These are phyloP conservation scores for Epizoanthus scotinus DNA, from an alignment of 92 coral and sea anemone genomes.

Conservation along the genomic window DNA sequence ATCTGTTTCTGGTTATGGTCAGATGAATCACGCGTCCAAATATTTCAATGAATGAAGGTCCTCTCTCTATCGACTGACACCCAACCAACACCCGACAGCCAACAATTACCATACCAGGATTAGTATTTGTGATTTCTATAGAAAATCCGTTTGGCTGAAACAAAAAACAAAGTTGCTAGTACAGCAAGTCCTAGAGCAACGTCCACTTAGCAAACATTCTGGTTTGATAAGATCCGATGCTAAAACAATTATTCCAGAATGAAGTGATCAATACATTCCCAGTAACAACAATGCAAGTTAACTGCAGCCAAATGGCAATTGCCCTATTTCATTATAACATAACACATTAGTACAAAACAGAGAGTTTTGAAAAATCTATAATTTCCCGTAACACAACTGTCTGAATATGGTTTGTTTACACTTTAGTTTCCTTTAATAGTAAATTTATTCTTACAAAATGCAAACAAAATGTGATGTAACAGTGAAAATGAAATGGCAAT, in stretches of 20 bases:
- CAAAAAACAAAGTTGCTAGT: neutral
- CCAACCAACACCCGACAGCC: slow-evolving; percentile 90
- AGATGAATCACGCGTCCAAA: slow-evolving; percentile 90
- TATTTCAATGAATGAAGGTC: slow-evolving; percentile 88
- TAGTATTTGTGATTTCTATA: slow-evolving; percentile 92
- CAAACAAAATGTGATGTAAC: neutral
- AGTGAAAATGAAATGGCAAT: too few species aligned
- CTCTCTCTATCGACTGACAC: slow-evolving; percentile 91
- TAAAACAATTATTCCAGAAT: neutral
- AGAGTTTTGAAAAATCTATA: too few species aligned
- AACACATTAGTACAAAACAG: too few species aligned
- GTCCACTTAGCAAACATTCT: too few species aligned
- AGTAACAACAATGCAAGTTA: too few species aligned
- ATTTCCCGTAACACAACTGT: too few species aligned
- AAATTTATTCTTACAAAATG: neutral
- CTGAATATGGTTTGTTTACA: too few species aligned
- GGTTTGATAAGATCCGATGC: too few species aligned
- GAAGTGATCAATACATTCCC: too few species aligned
- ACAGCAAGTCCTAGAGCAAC: neutral
- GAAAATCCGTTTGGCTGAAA: slow-evolving; percentile 91
- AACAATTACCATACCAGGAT: slow-evolving; percentile 90
- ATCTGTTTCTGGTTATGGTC: slow-evolving; percentile 84
- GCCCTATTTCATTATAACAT: too few species aligned
- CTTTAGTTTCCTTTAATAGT: neutral
- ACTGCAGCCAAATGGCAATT: too few species aligned